phyloP scores from a whole-genome alignment of 2,888 invertebrate genomes.

The Microplitis deprimator region DNA sequence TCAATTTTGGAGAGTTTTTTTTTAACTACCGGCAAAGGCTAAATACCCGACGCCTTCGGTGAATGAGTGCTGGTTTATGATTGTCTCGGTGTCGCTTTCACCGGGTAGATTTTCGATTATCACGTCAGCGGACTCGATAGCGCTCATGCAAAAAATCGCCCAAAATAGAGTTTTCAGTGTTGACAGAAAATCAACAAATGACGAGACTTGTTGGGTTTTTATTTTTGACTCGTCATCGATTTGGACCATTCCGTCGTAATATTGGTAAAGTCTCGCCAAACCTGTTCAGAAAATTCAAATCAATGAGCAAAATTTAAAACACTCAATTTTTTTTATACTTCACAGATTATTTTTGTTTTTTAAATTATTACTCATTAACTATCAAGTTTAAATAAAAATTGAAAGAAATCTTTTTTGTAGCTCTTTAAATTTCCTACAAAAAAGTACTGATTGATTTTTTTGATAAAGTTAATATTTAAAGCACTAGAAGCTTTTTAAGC shows the following conservation, averaged over 20 bases:
- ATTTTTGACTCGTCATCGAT: conserved; percentile 75
- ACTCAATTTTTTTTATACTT: too few relatives aligned
- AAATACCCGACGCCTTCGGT: conserved; percentile 80
- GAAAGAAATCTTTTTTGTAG: too few relatives aligned
- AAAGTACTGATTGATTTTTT: too few relatives aligned
- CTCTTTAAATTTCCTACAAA: too few relatives aligned
- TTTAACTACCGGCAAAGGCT: conserved; percentile 74
- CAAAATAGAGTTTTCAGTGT: conserved; percentile 80
- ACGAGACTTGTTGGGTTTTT: conserved; percentile 75
- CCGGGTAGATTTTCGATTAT: conserved; percentile 76
- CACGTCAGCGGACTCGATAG: conserved; percentile 78
- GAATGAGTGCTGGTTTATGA: conserved; percentile 75
- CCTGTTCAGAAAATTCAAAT: conserved; percentile 58
- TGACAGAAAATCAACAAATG: conserved; percentile 75
- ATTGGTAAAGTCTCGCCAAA: conserved; percentile 77
- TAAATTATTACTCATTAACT: too few relatives aligned
- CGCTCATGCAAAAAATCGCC: conserved; percentile 80
- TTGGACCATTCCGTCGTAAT: conserved; percentile 78
- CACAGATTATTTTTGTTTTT: too few relatives aligned
- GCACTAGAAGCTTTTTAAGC: too few relatives aligned
- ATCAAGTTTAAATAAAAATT: too few relatives aligned
- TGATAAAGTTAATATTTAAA: too few relatives aligned
- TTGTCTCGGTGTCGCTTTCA: conserved; percentile 70
- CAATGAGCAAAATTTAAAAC: too few relatives aligned
- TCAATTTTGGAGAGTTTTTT: not conserved